A percentile compares a stretch with the other conserved stretches of the same genome.
These are phyloP conservation scores for Xiphophorus maculatus DNA, from an alignment of 2,113 vertebrate species.

Conservation along the genomic window DNA sequence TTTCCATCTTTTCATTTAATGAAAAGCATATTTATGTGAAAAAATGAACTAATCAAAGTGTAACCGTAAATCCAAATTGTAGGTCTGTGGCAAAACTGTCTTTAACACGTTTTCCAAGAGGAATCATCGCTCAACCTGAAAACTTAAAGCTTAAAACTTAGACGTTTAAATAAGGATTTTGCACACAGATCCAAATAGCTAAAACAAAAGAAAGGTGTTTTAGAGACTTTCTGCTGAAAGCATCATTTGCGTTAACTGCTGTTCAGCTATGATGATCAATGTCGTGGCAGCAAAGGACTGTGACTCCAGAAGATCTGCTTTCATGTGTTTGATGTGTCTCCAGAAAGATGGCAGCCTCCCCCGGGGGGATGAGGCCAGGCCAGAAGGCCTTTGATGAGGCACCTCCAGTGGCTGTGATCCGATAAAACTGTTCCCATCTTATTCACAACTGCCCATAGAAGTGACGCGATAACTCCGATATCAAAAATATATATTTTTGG, in stretches of 20 bases:
- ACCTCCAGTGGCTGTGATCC: conserved; percentile 55
- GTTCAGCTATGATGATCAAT: conserved; percentile 48
- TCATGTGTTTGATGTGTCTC: conserved; percentile 69
- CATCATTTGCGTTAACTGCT: conserved; percentile 14
- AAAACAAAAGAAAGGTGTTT: neutral
- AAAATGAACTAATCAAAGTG: no score
- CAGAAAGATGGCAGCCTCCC: conserved; percentile 55
- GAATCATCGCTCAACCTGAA: no score
- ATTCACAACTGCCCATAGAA: conserved; percentile 44
- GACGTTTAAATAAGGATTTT: no score
- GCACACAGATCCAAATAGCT: no score
- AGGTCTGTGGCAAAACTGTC: no score
- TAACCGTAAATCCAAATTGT: no score
- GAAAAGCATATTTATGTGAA: no score
- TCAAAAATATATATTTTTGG: conserved; percentile 3
- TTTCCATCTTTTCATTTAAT: no score
- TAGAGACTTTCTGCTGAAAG: neutral
- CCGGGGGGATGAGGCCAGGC: conserved; percentile 53
- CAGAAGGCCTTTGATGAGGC: conserved; percentile 71
- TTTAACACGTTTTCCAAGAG: no score
- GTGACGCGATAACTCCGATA: conserved; percentile 17
- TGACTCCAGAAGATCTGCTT: conserved; percentile 56
- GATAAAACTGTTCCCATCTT: conserved; percentile 52
- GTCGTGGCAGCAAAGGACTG: conserved; percentile 40
- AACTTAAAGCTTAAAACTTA: no score